Conservation (phyloP, 2,888 invertebrate species). For the Pomacea canaliculata region DNA sequence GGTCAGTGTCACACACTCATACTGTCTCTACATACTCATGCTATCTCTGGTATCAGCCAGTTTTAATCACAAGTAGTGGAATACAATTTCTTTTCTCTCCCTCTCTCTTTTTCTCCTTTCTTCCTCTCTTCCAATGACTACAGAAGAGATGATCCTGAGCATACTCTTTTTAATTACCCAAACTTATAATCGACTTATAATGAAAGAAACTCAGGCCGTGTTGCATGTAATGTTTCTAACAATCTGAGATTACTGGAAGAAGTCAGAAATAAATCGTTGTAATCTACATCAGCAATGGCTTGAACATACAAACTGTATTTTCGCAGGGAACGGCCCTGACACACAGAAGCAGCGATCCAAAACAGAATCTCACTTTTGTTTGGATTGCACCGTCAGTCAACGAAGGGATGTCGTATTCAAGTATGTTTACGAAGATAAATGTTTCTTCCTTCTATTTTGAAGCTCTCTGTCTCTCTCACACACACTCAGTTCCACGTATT, state of each 20-base stretch:
- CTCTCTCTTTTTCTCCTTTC: conserved; percentile 11
- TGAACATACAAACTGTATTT: not conserved
- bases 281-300: too few species aligned
- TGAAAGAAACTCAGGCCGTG: not conserved
- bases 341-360: not conserved
- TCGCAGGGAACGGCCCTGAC: not conserved
- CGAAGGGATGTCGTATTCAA: not conserved
- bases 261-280: too few species aligned
- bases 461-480: too few species aligned
- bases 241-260: too few species aligned
- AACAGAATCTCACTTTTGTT: not conserved
- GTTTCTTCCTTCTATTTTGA: too few species aligned
- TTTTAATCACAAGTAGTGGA: too few species aligned
- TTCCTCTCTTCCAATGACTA: conserved; percentile 4
- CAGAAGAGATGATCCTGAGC: not conserved
- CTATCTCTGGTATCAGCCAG: too few species aligned
- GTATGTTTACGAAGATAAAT: not conserved
- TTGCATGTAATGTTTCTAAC: not conserved
- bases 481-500: too few species aligned
- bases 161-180: not conserved
- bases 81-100: not conserved
- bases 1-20: too few species aligned
- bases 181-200: not conserved
- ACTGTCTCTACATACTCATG: too few species aligned
- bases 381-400: not conserved